A percentile compares a stretch with the other conserved stretches of the same genome.
These are phyloP conservation scores for Mugil cephalus DNA, from an alignment of 2,113 vertebrate species.

Conservation along the genomic window DNA sequence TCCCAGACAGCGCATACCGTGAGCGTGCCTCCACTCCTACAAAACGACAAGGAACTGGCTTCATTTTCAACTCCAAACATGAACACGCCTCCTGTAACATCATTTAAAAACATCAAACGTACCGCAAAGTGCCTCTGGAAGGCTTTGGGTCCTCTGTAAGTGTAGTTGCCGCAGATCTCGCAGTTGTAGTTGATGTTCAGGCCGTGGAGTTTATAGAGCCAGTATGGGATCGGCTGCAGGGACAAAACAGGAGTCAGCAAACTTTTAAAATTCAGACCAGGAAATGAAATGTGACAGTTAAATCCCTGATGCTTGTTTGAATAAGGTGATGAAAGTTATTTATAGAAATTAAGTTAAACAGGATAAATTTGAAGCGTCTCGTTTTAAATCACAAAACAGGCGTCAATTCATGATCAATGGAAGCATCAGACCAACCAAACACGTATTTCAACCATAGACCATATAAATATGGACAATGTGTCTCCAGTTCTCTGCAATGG, in stretches of 20 bases:
- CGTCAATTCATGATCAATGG: too few relatives aligned
- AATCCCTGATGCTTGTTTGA: too few relatives aligned
- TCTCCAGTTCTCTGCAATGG: too few relatives aligned
- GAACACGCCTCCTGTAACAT: too few relatives aligned
- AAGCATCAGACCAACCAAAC: too few relatives aligned
- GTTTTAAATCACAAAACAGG: too few relatives aligned
- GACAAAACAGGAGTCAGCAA: not conserved
- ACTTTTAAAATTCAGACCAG: not conserved
- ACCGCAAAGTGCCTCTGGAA: constrained; percentile 90
- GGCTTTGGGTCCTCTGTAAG: constrained; percentile 96
- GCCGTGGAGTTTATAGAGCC: constrained; percentile 96
- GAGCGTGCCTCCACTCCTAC: constrained; percentile 98
- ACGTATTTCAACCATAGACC: too few relatives aligned
- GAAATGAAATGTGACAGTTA: too few relatives aligned
- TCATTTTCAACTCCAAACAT: not conserved
- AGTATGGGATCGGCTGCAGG: constrained; percentile 95
- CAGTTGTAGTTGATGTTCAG: constrained; percentile 99
- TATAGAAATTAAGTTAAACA: too few relatives aligned
- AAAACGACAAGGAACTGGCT: not conserved
- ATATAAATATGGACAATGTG: too few relatives aligned
- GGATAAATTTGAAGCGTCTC: too few relatives aligned
- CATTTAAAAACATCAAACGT: constrained; percentile 3
- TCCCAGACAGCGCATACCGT: constrained; percentile 97
- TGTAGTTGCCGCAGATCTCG: constrained; percentile 99
- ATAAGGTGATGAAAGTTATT: too few relatives aligned